Conservation (phyloP, 2,888 invertebrate genomes). For the Acrobasis repandana region DNA sequence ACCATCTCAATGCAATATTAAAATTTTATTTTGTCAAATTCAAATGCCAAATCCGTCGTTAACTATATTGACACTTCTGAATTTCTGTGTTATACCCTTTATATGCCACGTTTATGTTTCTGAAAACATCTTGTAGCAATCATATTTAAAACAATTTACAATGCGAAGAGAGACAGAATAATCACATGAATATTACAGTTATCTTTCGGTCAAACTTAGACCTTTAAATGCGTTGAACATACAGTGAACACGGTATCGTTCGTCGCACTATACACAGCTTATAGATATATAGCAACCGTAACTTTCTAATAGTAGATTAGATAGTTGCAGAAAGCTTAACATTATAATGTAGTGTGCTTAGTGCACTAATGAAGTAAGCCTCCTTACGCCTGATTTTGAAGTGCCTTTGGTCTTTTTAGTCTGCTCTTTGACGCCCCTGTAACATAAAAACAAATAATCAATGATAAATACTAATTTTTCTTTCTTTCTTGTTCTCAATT, state of each 20-base stretch:
- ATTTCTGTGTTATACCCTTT: constrained; percentile 1
- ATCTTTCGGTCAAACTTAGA: constrained; percentile 6
- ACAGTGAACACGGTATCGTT: constrained; percentile 15
- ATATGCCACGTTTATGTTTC: constrained; percentile 27
- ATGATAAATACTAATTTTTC: neutral
- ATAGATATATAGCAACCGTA: constrained; percentile 26
- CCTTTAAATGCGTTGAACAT: constrained; percentile 14
- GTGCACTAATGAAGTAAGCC: constrained; percentile 73
- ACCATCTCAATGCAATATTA: no score
- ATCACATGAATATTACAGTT: neutral
- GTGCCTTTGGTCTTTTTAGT: constrained; percentile 76
- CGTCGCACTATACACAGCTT: constrained; percentile 26
- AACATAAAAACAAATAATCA: constrained; percentile 34
- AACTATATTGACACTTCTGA: neutral
- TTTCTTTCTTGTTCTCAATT: no score
- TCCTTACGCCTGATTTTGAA: constrained; percentile 65
- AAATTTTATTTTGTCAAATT: neutral
- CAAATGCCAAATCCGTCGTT: neutral
- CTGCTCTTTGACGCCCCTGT: constrained; percentile 77
- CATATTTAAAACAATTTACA: constrained; percentile 25
- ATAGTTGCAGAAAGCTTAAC: constrained; percentile 33
- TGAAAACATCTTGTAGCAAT: constrained; percentile 23
- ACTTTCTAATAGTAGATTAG: constrained; percentile 29
- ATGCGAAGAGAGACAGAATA: constrained; percentile 21
- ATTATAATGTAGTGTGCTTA: constrained; percentile 48